Evolutionary conservation across 2,797 vertebrate genomes (phyloP).

Genomic region (Kryptopterus vitreolus): DNA sequence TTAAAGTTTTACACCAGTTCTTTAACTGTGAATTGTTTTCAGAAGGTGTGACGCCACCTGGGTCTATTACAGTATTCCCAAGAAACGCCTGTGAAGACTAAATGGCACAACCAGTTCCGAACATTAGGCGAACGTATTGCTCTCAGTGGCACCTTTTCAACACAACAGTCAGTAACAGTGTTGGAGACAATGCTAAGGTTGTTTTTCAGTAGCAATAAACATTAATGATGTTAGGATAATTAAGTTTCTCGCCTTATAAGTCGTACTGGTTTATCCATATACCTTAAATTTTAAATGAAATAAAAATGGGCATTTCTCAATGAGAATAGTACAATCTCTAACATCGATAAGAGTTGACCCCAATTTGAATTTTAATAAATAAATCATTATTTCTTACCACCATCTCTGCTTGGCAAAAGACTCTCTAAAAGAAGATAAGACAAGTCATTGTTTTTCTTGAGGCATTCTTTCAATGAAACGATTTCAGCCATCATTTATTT

Average conservation of each 20-base stretch:
- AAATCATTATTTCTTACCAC: constrained; percentile 40
- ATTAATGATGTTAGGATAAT: neutral
- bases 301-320: constrained; percentile 17
- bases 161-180: constrained; percentile 27
- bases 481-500: constrained; percentile 3
- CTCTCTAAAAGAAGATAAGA: constrained; percentile 42
- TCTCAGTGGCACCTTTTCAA: constrained; percentile 46
- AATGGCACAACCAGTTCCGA: neutral
- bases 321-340: constrained; percentile 27
- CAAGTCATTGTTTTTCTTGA: constrained; percentile 44
- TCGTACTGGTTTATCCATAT: neutral
- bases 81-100: constrained; percentile 9
- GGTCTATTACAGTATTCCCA: constrained; percentile 21
- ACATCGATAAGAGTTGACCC: constrained; percentile 43
- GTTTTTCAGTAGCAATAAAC: constrained; percentile 15
- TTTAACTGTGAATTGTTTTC: constrained; percentile 14
- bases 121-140: neutral
- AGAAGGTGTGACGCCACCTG: constrained; percentile 11
- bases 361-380: constrained; percentile 44
- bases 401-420: constrained; percentile 46
- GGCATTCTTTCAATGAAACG: constrained; percentile 20
- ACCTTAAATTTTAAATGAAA: neutral
- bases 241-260: neutral
- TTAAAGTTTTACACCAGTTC: constrained; percentile 12
- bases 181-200: constrained; percentile 28